Base-by-base conservation (phyloP, 1,140 invertebrate species). In the Dendroctonus ponderosae region DNA sequence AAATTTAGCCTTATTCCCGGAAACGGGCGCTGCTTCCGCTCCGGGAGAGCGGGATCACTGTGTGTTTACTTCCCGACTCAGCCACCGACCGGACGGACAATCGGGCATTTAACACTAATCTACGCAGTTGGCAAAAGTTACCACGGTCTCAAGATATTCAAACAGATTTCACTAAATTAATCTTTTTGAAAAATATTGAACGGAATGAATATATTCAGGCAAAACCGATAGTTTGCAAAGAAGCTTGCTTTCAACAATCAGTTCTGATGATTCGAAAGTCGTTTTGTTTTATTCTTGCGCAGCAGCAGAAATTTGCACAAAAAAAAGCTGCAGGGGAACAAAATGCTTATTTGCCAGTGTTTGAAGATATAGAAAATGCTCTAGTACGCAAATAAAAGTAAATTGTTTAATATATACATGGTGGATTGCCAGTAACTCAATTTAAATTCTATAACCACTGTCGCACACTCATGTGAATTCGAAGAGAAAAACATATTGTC, bases 21-120 rank as follows among this genome's bases (percentile, higher is more conserved):
- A 65, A 65, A 65, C 54, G 62, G 62, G 37, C 54, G 54, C 53
- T 65, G 62, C 52, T 65, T 65, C 62, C 62, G 42, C 43, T 48
- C 44, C 43, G 62, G 53, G 53, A 65, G 62, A 65, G 62, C 62
- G 41, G 53, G 52, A 65, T 65, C 62, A 65, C 62, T 65, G 62
- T 57, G 62, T 65, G 53, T 65, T 65, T 57, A 46, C 44, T 57
- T 65, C 37, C 62, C 61, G 52, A 40, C 42, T 56, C 50, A 38
- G 43, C 53, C 54, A 43, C 37, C 11, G 38, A 51, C 59, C 46
- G 59, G 62, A 65, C 62, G 52, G 52, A 65, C 43, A 48, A 57
- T 65, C 46, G 53, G 52, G 49, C 46, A 57, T 65, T 65, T 65
- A 65, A 59, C 12, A 59, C 57, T 56, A 56, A 56, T 56, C 53